Evolutionary conservation across 2,888 invertebrate species (phyloP), one percentile per base, ranked within the genome.

Genomic region (Dioctria linearis): DNA sequence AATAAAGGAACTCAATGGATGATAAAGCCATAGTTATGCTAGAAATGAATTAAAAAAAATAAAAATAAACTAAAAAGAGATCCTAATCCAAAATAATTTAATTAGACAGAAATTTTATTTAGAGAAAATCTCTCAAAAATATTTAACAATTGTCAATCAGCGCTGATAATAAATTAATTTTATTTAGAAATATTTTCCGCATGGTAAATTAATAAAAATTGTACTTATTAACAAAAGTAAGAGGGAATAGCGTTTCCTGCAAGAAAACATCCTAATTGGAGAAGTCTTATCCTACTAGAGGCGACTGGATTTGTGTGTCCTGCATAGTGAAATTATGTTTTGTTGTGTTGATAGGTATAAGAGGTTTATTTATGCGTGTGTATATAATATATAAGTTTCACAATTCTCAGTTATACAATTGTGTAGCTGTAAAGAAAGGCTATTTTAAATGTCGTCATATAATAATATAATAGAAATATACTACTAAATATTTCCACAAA

Each of bases 81-180:
- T 63, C 76, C 61, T 51, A 76, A 40, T 57, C 54, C 57, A 25
- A 25, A 25, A 25, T 73, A 73, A n/a, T 46, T 25, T 76, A 63
- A 43, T 39, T 76, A 63, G 61, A 63, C 25, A 75, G 49, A 75
- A 63, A 76, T 43, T 39, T 57, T 73, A 25, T 25, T 25, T 25
- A 25, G 25, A 25, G 25, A 2, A 25, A 25, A 1, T 39, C 37
- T 11, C 8, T 5, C 5, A 66, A 43, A 66, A 66, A 66, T 13
- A 46, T 25, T 66, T 3, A 76, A 61, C 49, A 76, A 63, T 76
- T 76, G 76, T 76, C 76, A 76, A 76, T 76, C 76, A 76, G 43
- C 63, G 61, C 76, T 37, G 76, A 76, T 76, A 76, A 76, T 76
- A 76, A 76, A 43, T 43, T 43, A 66, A 43, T 66, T 37, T 39